A percentile compares a stretch with the other conserved stretches of the same genome.
Conservation (phyloP, 2,888 invertebrate species). For the Pachliopta kotzebuea region DNA sequence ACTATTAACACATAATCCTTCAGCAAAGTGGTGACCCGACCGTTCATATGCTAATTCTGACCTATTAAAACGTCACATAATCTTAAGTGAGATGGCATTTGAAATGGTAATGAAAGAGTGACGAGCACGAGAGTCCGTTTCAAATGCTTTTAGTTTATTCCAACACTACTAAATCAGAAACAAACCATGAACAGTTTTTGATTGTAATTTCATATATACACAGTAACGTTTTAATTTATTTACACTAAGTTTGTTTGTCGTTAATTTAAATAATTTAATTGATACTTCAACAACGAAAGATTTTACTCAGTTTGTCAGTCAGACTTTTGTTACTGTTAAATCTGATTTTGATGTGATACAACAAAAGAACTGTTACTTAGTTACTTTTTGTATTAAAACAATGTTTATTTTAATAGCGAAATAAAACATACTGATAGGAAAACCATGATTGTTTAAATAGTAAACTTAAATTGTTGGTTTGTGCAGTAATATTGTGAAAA, state of each 20-base stretch:
- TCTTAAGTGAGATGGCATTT: slow-evolving; percentile 50
- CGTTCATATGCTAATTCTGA: slow-evolving; percentile 71
- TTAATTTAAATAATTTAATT: neutral
- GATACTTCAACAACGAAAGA: neutral
- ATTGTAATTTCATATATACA: too few relatives aligned
- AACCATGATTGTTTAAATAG: neutral
- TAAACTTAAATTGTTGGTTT: too few relatives aligned
- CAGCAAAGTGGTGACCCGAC: slow-evolving; percentile 56
- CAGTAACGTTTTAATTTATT: too few relatives aligned
- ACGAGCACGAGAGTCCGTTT: slow-evolving; percentile 34
- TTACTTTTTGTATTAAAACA: too few relatives aligned
- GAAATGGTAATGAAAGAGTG: slow-evolving; percentile 53
- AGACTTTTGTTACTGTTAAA: neutral
- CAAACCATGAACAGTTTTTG: neutral
- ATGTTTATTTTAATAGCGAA: neutral
- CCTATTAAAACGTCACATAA: slow-evolving; percentile 63
- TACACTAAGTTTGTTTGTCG: too few relatives aligned
- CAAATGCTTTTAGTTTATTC: slow-evolving; percentile 10
- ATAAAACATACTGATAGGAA: neutral
- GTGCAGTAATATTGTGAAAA: too few relatives aligned
- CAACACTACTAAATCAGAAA: slow-evolving; percentile 15
- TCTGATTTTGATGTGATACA: neutral
- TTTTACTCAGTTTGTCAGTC: neutral
- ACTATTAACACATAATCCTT: slow-evolving; percentile 71
- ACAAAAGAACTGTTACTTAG: neutral